Conservation (phyloP, 2,113 vertebrate species). For the Ardeotis arabs region DNA sequence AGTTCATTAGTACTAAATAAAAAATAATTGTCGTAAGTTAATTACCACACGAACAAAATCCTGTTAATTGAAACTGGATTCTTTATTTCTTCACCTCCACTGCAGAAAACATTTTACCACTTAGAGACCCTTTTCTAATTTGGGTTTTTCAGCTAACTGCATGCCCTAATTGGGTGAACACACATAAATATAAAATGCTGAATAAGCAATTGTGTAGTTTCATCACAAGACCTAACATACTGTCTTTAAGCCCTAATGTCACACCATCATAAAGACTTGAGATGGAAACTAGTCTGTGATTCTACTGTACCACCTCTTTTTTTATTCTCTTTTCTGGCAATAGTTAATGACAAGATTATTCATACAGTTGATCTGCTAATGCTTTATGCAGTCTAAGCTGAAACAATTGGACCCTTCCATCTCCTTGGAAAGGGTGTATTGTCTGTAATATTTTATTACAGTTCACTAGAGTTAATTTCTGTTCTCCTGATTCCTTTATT, state of each 20-base stretch:
- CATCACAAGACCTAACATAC: not conserved
- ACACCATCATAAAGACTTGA: not conserved
- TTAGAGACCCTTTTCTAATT: not conserved
- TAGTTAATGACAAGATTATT: not conserved
- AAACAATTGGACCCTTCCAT: not conserved
- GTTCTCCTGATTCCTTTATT: slow-evolving; percentile 15
- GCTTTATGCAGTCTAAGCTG: not conserved
- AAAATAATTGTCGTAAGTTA: not conserved
- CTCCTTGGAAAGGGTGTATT: not conserved
- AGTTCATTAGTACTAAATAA: not conserved
- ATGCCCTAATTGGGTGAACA: not conserved
- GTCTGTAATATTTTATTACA: not conserved
- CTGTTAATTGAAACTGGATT: not conserved
- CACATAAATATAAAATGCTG: not conserved
- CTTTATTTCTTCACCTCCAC: not conserved
- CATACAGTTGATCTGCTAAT: not conserved
- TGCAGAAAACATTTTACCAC: not conserved
- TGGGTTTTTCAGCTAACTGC: not conserved
- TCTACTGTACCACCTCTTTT: not conserved
- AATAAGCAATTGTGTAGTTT: not conserved
- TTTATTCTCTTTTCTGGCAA: not conserved
- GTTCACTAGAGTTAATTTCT: not conserved
- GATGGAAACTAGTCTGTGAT: not conserved
- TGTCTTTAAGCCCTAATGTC: not conserved
- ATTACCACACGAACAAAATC: not conserved